Evolutionary conservation across 1,140 invertebrate species (phyloP).

Genomic region (Anastrepha ludens): DNA sequence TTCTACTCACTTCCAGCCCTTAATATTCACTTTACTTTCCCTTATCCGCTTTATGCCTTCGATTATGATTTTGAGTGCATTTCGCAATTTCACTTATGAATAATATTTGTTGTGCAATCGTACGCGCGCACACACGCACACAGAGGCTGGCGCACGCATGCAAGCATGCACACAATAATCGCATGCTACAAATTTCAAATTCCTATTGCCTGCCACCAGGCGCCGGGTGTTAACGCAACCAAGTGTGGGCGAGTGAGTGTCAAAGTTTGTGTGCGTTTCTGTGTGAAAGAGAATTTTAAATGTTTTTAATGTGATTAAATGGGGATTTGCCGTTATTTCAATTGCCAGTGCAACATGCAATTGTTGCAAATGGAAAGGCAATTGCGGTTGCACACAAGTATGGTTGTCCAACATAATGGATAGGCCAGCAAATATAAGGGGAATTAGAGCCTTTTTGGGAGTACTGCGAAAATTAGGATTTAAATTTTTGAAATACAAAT

Average conservation of each 20-base stretch:
- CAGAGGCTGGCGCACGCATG: not conserved
- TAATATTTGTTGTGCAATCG: constrained; percentile 25
- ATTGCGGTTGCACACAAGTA: constrained; percentile 24
- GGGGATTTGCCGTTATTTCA: constrained; percentile 49
- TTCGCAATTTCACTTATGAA: constrained; percentile 51
- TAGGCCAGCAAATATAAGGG: too few species aligned
- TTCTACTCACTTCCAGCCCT: constrained; percentile 4
- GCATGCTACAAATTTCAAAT: constrained; percentile 34
- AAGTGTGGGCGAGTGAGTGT: not conserved
- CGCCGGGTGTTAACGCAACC: not conserved
- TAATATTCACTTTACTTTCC: not conserved
- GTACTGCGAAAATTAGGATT: too few species aligned
- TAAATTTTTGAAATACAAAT: too few species aligned
- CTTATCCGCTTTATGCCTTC: constrained; percentile 28
- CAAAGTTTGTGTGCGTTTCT: constrained; percentile 11
- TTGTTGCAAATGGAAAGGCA: constrained; percentile 25
- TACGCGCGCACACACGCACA: not conserved
- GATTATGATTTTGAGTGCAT: constrained; percentile 48
- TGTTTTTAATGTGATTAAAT: constrained; percentile 54
- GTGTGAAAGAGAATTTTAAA: constrained; percentile 52
- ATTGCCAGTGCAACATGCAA: constrained; percentile 26
- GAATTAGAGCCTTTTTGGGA: too few species aligned
- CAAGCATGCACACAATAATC: not conserved
- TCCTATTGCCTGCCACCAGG: constrained; percentile 36
- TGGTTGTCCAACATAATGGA: not conserved